Evolutionary conservation across 2,113 vertebrate genomes (phyloP).

Genomic region (Bostrychus sinensis): DNA sequence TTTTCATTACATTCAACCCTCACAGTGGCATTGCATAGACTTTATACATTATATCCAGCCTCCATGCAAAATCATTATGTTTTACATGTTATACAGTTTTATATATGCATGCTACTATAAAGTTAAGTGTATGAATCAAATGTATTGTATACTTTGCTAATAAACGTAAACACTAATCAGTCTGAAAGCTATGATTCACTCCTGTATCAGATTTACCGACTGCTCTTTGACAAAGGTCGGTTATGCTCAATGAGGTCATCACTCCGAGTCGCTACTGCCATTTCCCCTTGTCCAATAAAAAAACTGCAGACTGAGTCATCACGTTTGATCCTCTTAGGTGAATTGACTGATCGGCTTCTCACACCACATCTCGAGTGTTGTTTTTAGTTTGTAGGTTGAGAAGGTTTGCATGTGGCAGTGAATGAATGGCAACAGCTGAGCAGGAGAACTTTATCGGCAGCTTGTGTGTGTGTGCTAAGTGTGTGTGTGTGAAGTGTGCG

Average conservation of each 20-base stretch:
- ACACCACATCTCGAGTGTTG: neutral
- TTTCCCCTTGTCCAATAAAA: constrained; percentile 30
- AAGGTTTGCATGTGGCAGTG: constrained; percentile 45
- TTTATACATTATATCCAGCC: neutral
- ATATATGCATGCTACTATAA: neutral
- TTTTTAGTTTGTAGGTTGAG: constrained; percentile 18
- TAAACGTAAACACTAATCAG: constrained; percentile 34
- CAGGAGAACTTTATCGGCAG: constrained; percentile 74
- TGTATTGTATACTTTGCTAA: constrained; percentile 1
- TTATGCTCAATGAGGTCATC: constrained; percentile 45
- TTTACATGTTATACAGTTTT: neutral
- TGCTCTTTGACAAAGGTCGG: constrained; percentile 37
- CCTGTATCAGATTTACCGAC: constrained; percentile 36
- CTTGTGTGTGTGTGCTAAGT: constrained; percentile 23
- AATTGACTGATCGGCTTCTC: neutral
- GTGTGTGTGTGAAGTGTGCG: constrained; percentile 18
- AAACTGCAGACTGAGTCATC: constrained; percentile 21
- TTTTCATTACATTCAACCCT: neutral
- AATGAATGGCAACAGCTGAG: constrained; percentile 84
- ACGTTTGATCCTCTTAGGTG: neutral
- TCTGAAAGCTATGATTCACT: constrained; percentile 35
- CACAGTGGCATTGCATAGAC: neutral
- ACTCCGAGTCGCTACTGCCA: neutral
- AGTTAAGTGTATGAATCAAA: too few relatives aligned
- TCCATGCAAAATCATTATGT: neutral